Evolutionary conservation across 2,113 vertebrate genomes (phyloP).

Genomic region (Thomomys bottae): DNA sequence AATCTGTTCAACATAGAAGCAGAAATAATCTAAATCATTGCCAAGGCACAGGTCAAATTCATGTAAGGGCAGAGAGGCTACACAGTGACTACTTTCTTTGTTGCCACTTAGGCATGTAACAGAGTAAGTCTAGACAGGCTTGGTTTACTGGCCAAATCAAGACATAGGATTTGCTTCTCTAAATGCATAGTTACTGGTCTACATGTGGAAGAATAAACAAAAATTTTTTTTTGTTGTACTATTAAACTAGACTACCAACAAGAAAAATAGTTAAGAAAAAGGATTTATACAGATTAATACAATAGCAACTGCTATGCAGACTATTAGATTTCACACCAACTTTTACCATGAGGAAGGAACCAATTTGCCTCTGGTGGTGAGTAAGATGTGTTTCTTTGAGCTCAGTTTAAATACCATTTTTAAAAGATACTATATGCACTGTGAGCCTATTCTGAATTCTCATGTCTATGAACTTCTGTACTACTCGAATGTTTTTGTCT

Average conservation of each 20-base stretch:
- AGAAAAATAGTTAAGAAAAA: slow-evolving; percentile 8
- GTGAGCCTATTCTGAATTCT: neutral
- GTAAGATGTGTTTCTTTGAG: slow-evolving; percentile 41
- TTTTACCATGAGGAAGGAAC: slow-evolving; percentile 27
- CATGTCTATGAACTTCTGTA: neutral
- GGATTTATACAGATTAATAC: slow-evolving; percentile 6
- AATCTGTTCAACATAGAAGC: slow-evolving; percentile 57
- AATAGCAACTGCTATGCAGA: slow-evolving; percentile 46
- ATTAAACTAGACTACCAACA: neutral
- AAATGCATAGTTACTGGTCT: slow-evolving; percentile 1
- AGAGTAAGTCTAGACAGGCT: neutral
- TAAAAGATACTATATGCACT: neutral
- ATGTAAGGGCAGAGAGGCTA: neutral
- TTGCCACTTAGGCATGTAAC: slow-evolving; percentile 23
- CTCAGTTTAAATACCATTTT: slow-evolving; percentile 35
- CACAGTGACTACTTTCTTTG: neutral
- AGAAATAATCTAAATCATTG: slow-evolving; percentile 60
- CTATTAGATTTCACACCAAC: slow-evolving; percentile 41
- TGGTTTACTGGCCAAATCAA: neutral
- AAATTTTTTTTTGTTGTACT: slow-evolving; percentile 2
- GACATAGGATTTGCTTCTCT: neutral
- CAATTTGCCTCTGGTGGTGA: slow-evolving; percentile 1
- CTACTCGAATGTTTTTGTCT: neutral
- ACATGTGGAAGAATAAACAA: neutral
- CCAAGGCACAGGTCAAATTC: slow-evolving; percentile 18